Conservation (phyloP, 2,113 vertebrate genomes). For the Ammodytes dubius region DNA sequence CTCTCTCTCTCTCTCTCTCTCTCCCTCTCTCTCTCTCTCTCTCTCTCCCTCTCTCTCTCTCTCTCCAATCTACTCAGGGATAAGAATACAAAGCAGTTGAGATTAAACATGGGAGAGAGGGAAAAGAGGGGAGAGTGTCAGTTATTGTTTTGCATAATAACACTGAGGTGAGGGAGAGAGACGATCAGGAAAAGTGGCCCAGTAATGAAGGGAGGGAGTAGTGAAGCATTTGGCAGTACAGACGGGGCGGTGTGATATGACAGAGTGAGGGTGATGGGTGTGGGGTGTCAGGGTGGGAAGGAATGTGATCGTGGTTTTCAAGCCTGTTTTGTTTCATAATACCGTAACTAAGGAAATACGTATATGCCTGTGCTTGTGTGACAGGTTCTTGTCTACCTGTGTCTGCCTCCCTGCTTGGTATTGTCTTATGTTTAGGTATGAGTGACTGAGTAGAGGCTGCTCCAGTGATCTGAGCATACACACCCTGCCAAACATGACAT, state of each 20-base stretch:
- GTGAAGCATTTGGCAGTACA: slow-evolving; percentile 71
- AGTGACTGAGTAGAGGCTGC: slow-evolving; percentile 41
- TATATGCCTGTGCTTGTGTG: slow-evolving; percentile 65
- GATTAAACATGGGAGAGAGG: slow-evolving; percentile 41
- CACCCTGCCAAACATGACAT: slow-evolving; percentile 69
- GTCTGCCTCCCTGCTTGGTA: slow-evolving; percentile 33
- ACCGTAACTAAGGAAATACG: slow-evolving; percentile 75
- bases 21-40: slow-evolving; percentile 19
- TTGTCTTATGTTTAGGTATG: slow-evolving; percentile 61
- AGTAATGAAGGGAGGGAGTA: slow-evolving; percentile 65
- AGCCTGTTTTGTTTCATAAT: slow-evolving; percentile 79
- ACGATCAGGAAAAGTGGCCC: slow-evolving; percentile 56
- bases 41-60: neutral
- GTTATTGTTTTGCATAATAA: slow-evolving; percentile 53
- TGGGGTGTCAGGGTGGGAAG: slow-evolving; percentile 62
- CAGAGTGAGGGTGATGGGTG: slow-evolving; percentile 58
- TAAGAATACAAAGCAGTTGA: slow-evolving; percentile 61
- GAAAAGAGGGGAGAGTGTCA: slow-evolving; percentile 18
- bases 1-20: neutral
- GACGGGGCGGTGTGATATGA: slow-evolving; percentile 58
- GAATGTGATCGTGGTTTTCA: slow-evolving; percentile 73
- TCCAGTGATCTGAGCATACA: slow-evolving; percentile 44
- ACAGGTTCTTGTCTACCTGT: slow-evolving; percentile 61
- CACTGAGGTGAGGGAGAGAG: slow-evolving; percentile 46
- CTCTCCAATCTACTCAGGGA: slow-evolving; percentile 53